Conservation (phyloP, 2,113 vertebrate species). For the Bujurquina vittata region DNA sequence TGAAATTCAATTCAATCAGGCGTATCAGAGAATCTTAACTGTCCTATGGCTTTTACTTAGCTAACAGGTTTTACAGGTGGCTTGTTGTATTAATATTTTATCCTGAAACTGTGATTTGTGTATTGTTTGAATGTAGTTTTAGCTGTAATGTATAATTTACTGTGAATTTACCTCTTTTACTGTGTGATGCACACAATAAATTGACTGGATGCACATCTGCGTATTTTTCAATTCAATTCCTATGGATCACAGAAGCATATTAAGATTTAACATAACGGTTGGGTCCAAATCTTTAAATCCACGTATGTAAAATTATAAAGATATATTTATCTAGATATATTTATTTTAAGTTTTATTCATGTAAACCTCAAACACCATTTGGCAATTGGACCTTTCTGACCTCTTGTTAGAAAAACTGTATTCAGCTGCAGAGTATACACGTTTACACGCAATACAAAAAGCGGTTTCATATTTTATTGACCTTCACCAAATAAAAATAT, state of each 20-base stretch:
- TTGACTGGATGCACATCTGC: constrained; percentile 21
- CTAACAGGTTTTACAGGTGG: constrained; percentile 1
- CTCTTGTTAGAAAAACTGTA: neutral
- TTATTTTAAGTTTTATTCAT: neutral
- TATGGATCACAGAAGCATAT: rapidly evolving
- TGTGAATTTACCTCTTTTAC: constrained; percentile 38
- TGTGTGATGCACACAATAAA: constrained; percentile 55
- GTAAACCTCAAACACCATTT: neutral
- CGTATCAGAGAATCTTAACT: constrained; percentile 50
- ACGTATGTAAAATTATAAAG: neutral
- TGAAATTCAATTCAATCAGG: constrained; percentile 52
- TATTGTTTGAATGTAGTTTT: constrained; percentile 45
- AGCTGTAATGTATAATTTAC: constrained; percentile 26
- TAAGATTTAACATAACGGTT: neutral
- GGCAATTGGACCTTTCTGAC: neutral
- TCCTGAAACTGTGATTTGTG: constrained; percentile 39
- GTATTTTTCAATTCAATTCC: neutral
- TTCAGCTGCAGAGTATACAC: neutral
- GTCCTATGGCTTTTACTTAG: neutral
- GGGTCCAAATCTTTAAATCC: neutral
- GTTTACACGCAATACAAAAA: neutral
- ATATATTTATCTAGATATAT: rapidly evolving
- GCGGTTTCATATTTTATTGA: neutral
- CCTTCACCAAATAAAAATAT: neutral
- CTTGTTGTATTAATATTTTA: constrained; percentile 27